Percentiles rank a stretch among this genome's conserved stretches.
These are phyloP conservation scores for Taurulus bubalis DNA, from an alignment of 2,113 vertebrate species.

Conservation along the genomic window DNA sequence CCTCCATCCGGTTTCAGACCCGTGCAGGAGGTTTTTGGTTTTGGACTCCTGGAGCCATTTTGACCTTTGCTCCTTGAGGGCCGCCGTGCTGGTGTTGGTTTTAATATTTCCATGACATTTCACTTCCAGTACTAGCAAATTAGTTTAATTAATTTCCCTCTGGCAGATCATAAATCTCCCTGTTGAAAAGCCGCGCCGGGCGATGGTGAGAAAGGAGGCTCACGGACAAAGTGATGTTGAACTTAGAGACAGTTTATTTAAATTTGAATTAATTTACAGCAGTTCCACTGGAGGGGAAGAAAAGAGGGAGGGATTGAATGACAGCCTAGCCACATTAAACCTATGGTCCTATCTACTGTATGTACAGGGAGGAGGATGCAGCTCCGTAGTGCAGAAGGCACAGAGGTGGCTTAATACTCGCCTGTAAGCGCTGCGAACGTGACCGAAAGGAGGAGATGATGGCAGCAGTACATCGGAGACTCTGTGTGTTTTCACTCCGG, in stretches of 20 bases:
- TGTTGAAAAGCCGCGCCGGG: not conserved
- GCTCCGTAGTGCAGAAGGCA: slow-evolving; percentile 82
- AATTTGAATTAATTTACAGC: slow-evolving; percentile 74
- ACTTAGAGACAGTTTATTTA: slow-evolving; percentile 75
- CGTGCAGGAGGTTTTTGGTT: too few relatives aligned
- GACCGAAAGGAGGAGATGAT: slow-evolving; percentile 47
- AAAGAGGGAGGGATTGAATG: slow-evolving; percentile 8
- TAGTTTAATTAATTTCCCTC: not conserved
- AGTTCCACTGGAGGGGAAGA: slow-evolving; percentile 60
- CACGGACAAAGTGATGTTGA: slow-evolving; percentile 1
- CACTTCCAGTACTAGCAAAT: not conserved
- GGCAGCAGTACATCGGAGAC: too few relatives aligned
- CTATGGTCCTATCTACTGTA: slow-evolving; percentile 69
- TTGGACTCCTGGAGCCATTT: too few relatives aligned
- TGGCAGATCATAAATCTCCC: slow-evolving; percentile 27
- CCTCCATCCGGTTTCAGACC: too few relatives aligned
- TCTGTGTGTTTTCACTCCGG: slow-evolving; percentile 11
- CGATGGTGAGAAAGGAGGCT: not conserved
- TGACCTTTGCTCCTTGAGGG: too few relatives aligned
- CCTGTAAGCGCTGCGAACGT: slow-evolving; percentile 64
- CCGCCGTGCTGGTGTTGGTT: too few relatives aligned
- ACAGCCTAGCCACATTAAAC: slow-evolving; percentile 58
- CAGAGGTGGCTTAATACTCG: slow-evolving; percentile 77
- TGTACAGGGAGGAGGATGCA: slow-evolving; percentile 71
- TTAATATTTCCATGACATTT: not conserved